Evolutionary conservation across 1,140 invertebrate genomes (phyloP).

Genomic region (Asbolus verrucosus): DNA sequence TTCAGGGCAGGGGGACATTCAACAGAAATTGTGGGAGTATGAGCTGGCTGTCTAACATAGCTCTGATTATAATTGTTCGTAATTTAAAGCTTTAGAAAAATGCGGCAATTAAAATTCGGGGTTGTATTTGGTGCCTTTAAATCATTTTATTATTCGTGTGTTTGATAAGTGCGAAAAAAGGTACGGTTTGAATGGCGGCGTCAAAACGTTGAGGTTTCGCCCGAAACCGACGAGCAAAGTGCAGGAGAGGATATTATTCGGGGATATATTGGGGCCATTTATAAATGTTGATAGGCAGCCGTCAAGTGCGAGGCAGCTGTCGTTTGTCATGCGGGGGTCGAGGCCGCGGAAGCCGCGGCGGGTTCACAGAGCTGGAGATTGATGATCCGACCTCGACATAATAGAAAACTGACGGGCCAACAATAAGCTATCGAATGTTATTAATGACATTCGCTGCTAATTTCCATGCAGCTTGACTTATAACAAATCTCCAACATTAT

Average conservation of each 20-base stretch:
- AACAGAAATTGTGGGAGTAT: no score
- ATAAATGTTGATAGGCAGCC: conserved; percentile 59
- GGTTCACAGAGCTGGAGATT: conserved; percentile 52
- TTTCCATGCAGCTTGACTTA: conserved; percentile 53
- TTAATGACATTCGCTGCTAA: conserved; percentile 55
- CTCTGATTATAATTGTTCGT: no score
- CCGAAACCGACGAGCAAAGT: conserved; percentile 32
- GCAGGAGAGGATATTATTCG: conserved; percentile 40
- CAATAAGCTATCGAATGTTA: conserved; percentile 58
- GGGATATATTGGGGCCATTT: conserved; percentile 54
- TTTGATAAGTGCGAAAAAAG: neutral
- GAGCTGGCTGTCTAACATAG: no score
- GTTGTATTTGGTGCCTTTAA: no score
- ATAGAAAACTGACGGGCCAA: conserved; percentile 56
- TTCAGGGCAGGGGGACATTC: no score
- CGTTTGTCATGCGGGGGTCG: conserved; percentile 59
- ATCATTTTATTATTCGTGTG: no score
- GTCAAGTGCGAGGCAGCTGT: conserved; percentile 57
- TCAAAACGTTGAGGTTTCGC: conserved; percentile 5
- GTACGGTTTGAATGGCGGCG: neutral
- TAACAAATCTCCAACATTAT: conserved; percentile 52
- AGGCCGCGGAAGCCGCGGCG: conserved; percentile 52
- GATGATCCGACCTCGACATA: conserved; percentile 52
- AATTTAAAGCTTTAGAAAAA: no score
- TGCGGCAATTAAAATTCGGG: no score